Conservation (phyloP, 2,888 invertebrate genomes). For the Polymixis flavicincta region DNA sequence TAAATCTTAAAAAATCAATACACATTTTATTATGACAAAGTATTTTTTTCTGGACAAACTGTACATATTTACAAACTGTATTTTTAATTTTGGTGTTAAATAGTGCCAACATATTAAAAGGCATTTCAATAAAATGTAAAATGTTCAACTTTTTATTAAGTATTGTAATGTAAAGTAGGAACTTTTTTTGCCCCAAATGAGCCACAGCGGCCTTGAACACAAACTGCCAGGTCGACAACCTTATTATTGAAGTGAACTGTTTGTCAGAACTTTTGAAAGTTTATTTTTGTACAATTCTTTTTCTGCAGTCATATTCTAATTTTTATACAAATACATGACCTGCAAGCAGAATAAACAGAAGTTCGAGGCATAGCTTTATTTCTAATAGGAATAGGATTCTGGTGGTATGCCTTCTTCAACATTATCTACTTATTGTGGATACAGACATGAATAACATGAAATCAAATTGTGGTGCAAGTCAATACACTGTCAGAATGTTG, state of each 20-base stretch:
- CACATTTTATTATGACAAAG: neutral
- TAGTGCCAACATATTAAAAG: slow-evolving; percentile 1
- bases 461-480: neutral
- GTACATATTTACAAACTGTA: neutral
- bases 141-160: slow-evolving; percentile 20
- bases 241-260: slow-evolving; percentile 40
- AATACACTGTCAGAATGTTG: neutral
- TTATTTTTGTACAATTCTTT: slow-evolving; percentile 19
- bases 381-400: neutral
- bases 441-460: slow-evolving; percentile 9
- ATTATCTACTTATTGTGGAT: neutral
- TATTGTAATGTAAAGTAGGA: slow-evolving; percentile 40
- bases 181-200: slow-evolving; percentile 56
- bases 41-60: slow-evolving; percentile 1
- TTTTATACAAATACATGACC: slow-evolving; percentile 14
- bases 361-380: neutral
- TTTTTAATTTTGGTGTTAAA: neutral
- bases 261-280: slow-evolving; percentile 30
- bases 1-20: neutral
- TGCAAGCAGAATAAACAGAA: neutral
- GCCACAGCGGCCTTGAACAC: slow-evolving; percentile 56
- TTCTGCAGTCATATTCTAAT: neutral
- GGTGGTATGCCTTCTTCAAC: neutral
- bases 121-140: slow-evolving; percentile 18
- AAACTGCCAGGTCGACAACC: slow-evolving; percentile 57